Conservation (phyloP, 2,888 invertebrate genomes). For the Caenorhabditis sp. region DNA sequence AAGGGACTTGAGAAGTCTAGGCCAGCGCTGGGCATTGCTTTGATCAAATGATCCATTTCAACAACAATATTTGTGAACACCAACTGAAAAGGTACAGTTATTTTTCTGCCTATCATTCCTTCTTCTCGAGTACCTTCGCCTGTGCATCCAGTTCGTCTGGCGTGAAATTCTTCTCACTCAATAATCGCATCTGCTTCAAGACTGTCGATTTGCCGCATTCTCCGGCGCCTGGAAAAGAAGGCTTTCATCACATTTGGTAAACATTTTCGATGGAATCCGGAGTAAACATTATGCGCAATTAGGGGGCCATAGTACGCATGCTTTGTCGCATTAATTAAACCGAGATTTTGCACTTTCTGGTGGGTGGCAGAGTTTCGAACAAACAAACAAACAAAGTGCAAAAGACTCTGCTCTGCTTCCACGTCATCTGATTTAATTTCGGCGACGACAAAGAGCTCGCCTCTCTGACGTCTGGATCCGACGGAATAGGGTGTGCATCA, state of each 20-base stretch:
- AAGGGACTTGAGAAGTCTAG: constrained; percentile 62
- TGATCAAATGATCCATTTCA: constrained; percentile 74
- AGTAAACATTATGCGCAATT: background rate
- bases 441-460: too few relatives aligned
- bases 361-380: background rate
- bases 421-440: constrained; percentile 3
- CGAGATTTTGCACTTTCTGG: background rate
- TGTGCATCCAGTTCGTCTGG: constrained; percentile 62
- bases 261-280: background rate
- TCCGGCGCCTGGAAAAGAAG: constrained; percentile 70
- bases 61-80: constrained; percentile 75
- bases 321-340: background rate
- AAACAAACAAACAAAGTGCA: background rate
- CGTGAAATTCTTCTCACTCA: constrained; percentile 73
- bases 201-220: constrained; percentile 77
- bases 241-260: background rate
- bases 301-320: constrained; percentile 3
- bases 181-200: constrained; percentile 77
- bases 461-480: too few relatives aligned
- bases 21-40: constrained; percentile 69
- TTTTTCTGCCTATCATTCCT: background rate
- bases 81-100: constrained; percentile 51
- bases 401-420: too few relatives aligned
- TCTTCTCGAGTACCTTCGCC: constrained; percentile 39
- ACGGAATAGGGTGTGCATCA: too few relatives aligned